A percentile compares a stretch with the other conserved stretches of the same genome.
Conservation (phyloP, 2,113 vertebrate species). For the Heloderma charlesbogerti region DNA sequence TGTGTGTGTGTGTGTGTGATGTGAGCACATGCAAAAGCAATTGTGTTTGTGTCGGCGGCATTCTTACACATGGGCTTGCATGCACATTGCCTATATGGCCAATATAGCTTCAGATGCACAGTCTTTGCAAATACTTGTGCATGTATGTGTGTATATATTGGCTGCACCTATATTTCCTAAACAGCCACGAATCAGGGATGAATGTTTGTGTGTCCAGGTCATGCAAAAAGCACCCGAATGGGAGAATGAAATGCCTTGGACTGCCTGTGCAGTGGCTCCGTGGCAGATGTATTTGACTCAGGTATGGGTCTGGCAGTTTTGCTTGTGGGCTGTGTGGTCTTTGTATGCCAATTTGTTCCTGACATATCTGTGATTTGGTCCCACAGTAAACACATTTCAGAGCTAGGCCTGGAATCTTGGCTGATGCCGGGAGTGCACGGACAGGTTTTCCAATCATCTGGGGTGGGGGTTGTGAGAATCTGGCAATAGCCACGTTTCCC, state of each 20-base stretch:
- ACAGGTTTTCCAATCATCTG: constrained; percentile 54
- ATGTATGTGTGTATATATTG: not conserved
- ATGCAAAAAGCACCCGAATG: not conserved
- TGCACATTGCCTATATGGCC: not conserved
- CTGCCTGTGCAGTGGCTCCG: not conserved
- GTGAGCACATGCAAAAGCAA: not conserved
- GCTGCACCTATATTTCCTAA: not conserved
- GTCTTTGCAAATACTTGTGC: not conserved
- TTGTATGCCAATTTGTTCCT: not conserved
- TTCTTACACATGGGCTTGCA: not conserved
- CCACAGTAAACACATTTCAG: constrained; percentile 62
- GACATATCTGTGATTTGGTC: constrained; percentile 28
- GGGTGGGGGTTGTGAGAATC: constrained; percentile 9
- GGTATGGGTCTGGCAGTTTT: not conserved
- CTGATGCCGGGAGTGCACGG: constrained; percentile 56
- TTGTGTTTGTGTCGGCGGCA: constrained; percentile 29
- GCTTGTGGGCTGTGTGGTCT: not conserved
- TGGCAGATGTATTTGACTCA: not conserved
- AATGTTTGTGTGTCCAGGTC: not conserved
- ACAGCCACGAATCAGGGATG: not conserved
- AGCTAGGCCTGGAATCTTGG: constrained; percentile 64
- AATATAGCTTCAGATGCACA: not conserved
- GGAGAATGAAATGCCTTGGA: not conserved
- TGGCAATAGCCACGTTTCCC: constrained; percentile 47
- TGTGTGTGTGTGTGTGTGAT: not conserved